A percentile compares a stretch with the other conserved stretches of the same genome.
These are phyloP conservation scores for Setipinna tenuifilis DNA, from an alignment of 2,797 vertebrate species.

Conservation along the genomic window DNA sequence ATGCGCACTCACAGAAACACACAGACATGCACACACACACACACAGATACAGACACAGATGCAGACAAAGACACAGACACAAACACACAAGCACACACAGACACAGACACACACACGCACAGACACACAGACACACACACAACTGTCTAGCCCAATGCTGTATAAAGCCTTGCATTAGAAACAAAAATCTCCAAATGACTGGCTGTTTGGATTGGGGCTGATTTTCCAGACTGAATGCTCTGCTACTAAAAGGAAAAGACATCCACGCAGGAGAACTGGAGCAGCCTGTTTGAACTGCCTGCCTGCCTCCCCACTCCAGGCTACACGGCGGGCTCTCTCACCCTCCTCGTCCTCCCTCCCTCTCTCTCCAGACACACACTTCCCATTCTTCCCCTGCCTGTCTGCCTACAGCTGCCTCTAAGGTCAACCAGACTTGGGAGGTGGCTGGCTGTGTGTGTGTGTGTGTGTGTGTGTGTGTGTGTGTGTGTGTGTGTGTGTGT, in stretches of 20 bases:
- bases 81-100: conserved; percentile 28
- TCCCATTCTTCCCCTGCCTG: neutral
- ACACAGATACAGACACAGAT: neutral
- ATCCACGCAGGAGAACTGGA: neutral
- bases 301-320: neutral
- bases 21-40: too few species aligned
- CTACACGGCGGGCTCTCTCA: neutral
- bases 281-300: neutral
- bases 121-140: conserved; percentile 29
- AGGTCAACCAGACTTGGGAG: neutral
- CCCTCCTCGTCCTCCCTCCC: neutral
- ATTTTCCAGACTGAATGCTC: neutral
- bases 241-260: neutral
- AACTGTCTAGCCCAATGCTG: neutral
- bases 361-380: neutral
- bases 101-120: conserved; percentile 29
- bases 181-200: neutral
- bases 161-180: neutral
- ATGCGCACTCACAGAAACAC: too few species aligned
- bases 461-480: neutral
- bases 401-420: neutral
- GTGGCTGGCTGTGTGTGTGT: neutral
- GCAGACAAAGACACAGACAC: conserved; percentile 6
- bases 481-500: conserved; percentile 23
- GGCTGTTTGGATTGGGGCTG: neutral